Evolutionary conservation across 2,113 vertebrate species (phyloP).

Genomic region (Riparia riparia): DNA sequence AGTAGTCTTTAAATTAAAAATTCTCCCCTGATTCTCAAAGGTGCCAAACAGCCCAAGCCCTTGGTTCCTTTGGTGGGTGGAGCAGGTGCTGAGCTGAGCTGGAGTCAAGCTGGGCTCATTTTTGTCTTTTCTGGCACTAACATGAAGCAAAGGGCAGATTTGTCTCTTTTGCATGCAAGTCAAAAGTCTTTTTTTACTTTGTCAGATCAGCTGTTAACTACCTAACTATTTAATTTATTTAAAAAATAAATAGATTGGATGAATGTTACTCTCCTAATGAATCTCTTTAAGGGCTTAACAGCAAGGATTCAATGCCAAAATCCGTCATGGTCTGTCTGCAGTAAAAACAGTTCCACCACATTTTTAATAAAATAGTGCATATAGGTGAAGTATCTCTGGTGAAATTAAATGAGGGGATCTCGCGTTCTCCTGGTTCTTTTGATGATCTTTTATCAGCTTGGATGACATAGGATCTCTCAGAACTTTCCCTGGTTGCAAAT

Average conservation of each 20-base stretch:
- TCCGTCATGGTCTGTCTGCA: neutral
- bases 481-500: constrained; percentile 23
- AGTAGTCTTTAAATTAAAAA: constrained; percentile 69
- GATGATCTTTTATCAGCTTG: constrained; percentile 43
- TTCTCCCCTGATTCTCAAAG: constrained; percentile 58
- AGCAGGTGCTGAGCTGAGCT: constrained; percentile 59
- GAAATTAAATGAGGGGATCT: constrained; percentile 48
- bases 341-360: neutral
- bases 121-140: constrained; percentile 51
- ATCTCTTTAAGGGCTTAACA: neutral
- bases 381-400: neutral
- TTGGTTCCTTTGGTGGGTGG: constrained; percentile 52
- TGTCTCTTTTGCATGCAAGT: constrained; percentile 35
- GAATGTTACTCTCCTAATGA: neutral
- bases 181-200: neutral
- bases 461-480: constrained; percentile 26
- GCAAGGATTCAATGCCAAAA: neutral
- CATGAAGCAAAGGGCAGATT: constrained; percentile 30
- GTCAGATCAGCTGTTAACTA: constrained; percentile 21
- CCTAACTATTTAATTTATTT: neutral
- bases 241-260: neutral
- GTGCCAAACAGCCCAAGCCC: constrained; percentile 60
- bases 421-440: constrained; percentile 22
- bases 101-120: constrained; percentile 61
- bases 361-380: constrained; percentile 8